Conservation (phyloP, 2,113 vertebrate genomes). For the Gavia stellata region DNA sequence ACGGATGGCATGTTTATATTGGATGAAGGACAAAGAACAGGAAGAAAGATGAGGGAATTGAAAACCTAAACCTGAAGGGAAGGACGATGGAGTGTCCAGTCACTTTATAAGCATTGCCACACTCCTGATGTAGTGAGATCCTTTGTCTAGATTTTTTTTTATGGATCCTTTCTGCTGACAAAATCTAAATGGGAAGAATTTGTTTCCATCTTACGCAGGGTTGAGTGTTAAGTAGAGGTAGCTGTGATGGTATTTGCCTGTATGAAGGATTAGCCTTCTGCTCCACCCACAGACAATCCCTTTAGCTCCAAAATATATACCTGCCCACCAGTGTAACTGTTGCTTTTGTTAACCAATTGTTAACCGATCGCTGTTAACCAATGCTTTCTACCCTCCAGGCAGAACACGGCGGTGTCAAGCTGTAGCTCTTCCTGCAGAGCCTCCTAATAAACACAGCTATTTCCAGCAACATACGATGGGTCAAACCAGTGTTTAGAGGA, state of each 20-base stretch:
- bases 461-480: not conserved
- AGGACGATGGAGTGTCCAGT: not conserved
- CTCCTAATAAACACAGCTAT: not conserved
- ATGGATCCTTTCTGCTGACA: not conserved
- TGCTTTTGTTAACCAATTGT: not conserved
- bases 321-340: not conserved
- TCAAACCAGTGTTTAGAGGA: not conserved
- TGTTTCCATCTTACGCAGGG: not conserved
- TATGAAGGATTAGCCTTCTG: not conserved
- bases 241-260: not conserved
- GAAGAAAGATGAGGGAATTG: not conserved
- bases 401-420: not conserved
- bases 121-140: rapidly evolving
- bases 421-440: not conserved
- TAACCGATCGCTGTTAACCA: not conserved
- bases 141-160: not conserved
- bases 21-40: not conserved
- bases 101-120: rapidly evolving
- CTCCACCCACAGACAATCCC: not conserved
- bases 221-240: not conserved
- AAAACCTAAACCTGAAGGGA: not conserved
- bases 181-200: not conserved
- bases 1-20: not conserved
- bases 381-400: not conserved
- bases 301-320: not conserved